Percentiles rank a stretch among this genome's conserved stretches.
These are phyloP conservation scores for Erpetoichthys calabaricus DNA, from an alignment of 2,797 vertebrate species.

Conservation along the genomic window DNA sequence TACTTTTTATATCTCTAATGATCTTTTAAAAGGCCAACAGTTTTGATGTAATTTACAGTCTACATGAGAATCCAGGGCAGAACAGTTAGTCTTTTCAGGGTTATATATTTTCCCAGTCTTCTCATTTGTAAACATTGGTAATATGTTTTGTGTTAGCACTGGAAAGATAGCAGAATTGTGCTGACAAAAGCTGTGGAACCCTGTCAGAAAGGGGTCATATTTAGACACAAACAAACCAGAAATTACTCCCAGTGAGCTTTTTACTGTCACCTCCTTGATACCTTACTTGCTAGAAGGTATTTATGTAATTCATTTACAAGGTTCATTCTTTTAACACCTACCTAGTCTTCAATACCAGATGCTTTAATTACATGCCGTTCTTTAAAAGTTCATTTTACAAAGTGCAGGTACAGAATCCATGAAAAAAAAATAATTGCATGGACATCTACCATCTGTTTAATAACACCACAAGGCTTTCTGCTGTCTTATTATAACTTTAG, in stretches of 20 bases:
- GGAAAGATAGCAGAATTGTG: conserved; percentile 39
- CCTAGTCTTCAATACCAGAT: conserved; percentile 26
- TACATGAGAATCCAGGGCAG: conserved; percentile 22
- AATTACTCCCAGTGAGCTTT: conserved; percentile 52
- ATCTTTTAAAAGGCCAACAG: conserved; percentile 23
- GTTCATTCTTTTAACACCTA: conserved; percentile 22
- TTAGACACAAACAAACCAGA: conserved; percentile 43
- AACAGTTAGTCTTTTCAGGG: conserved; percentile 16
- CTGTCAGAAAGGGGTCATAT: conserved; percentile 48
- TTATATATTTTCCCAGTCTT: conserved; percentile 31
- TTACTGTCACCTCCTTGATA: conserved; percentile 42
- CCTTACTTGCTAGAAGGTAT: conserved; percentile 51
- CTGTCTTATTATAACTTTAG: too few relatives aligned
- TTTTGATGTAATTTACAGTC: conserved; percentile 19
- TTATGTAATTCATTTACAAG: conserved; percentile 34
- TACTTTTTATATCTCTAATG: conserved; percentile 16
- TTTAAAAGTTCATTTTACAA: conserved; percentile 34
- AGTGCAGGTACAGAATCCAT: conserved; percentile 39
- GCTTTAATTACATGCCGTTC: conserved; percentile 38
- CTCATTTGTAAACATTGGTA: conserved; percentile 36
- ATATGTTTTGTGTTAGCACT: conserved; percentile 40
- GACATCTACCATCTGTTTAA: conserved; percentile 39
- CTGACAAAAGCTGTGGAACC: conserved; percentile 32
- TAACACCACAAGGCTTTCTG: conserved; percentile 3
- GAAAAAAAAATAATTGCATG: conserved; percentile 55